Base-by-base conservation (phyloP, 2,113 vertebrate genomes). In the Phyllopteryx taeniolatus region DNA sequence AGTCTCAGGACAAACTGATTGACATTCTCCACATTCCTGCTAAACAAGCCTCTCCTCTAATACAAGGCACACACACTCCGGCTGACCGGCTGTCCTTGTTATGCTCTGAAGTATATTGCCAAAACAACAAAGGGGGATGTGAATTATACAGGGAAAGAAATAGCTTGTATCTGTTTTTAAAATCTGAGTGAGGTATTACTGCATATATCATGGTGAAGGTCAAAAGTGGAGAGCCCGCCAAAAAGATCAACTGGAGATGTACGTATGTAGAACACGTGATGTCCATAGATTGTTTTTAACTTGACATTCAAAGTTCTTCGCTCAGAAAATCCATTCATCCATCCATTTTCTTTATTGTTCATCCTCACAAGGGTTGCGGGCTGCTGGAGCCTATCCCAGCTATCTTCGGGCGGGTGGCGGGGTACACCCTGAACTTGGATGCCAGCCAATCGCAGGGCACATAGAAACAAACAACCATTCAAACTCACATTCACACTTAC, bases 21-120 rank as follows among this genome's bases (percentile, higher is more conserved):
- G 86, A 85, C 85, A 86, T 84, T 86, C 81, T 86, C 72, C 59
- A 71, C 76, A 78, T 83, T 73, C 68, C 79, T 70, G 44, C 79
- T 81, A 81, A 89, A 85, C 83, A 84, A 14, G 39, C 73, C 57
- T 39, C 67, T 57, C 83, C 72, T 78, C 78, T 86, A 79, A 84
- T 79, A 79, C 57, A 65, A 53, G 77, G 68, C 69, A 42, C 65
- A 35, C 27, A 81, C 54, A 63, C 69, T 60, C 60, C 2, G 57
- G 74, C 27, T 69, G 72, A 77, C 73, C 71, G 59, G 44, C 60
- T 75, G 72, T 62, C 70, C 56, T 57, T 65, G 74, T 71, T 73
- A 70, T 76, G 51, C 70, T 68, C 46, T 67, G 68, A 74, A 68
- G 75, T 78, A 78, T 60, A 72, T 27, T 65, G 54, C 42, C 65